These are phyloP conservation scores for zebrafish (Danio rerio) DNA, from an alignment of 2,113 vertebrate genomes.

Conservation along the genomic window DNA sequence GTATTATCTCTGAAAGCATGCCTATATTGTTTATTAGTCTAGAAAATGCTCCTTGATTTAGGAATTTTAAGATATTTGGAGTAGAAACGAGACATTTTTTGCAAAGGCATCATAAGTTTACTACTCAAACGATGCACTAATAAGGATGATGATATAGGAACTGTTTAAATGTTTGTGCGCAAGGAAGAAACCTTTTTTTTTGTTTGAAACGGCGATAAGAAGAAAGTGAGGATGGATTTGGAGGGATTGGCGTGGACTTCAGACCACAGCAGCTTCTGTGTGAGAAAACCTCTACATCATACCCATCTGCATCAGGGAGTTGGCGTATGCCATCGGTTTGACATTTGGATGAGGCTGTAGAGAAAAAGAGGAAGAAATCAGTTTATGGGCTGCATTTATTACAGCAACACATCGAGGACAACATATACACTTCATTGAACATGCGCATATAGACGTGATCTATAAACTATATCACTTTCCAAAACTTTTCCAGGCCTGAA, in stretches of 20 bases:
- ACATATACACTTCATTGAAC: too few species aligned
- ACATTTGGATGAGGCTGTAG: conserved; percentile 93
- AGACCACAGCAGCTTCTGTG: conserved; percentile 54
- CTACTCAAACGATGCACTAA: not conserved
- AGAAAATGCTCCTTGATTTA: too few species aligned
- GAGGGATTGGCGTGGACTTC: conserved; percentile 62
- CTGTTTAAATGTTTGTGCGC: conserved; percentile 3
- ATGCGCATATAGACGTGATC: too few species aligned
- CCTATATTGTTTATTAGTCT: too few species aligned
- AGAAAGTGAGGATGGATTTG: conserved; percentile 37
- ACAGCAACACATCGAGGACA: not conserved
- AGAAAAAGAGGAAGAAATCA: not conserved
- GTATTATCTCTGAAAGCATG: too few species aligned
- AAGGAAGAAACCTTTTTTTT: not conserved
- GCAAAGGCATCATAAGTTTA: conserved; percentile 8
- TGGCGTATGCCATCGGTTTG: conserved; percentile 94
- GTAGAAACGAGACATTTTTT: too few species aligned
- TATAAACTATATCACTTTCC: too few species aligned
- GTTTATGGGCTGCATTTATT: not conserved
- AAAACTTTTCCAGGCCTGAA: too few species aligned
- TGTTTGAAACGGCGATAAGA: conserved; percentile 33
- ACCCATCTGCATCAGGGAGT: conserved; percentile 90
- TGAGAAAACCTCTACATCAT: conserved; percentile 83
- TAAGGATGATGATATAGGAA: conserved; percentile 47
- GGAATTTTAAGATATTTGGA: too few species aligned